Conservation (phyloP, 1,140 invertebrate species). For the Magallana gigas region DNA sequence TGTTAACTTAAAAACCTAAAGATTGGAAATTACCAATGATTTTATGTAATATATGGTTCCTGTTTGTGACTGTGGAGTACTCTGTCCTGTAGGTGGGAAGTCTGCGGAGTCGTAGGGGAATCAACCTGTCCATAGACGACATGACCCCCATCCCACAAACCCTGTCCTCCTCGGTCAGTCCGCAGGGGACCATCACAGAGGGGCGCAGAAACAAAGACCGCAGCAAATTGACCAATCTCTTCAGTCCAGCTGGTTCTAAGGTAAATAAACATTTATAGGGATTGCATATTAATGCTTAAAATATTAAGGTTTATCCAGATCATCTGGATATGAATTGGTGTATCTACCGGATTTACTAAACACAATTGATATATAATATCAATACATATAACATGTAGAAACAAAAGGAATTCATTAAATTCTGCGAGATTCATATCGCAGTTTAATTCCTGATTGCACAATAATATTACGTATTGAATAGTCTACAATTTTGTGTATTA, state of each 20-base stretch:
- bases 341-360: no score
- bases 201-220: slow-evolving; percentile 64
- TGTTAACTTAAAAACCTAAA: no score
- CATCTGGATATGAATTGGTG: no score
- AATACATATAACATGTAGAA: no score
- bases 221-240: slow-evolving; percentile 70
- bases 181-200: slow-evolving; percentile 70
- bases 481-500: no score
- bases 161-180: slow-evolving; percentile 63
- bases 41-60: not conserved
- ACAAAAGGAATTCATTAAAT: no score
- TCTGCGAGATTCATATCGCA: no score
- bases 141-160: slow-evolving; percentile 60
- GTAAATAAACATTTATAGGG: slow-evolving; percentile 52
- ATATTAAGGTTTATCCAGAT: no score
- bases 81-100: slow-evolving; percentile 59
- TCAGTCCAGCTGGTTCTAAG: slow-evolving; percentile 67
- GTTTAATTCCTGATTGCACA: no score
- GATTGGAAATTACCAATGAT: no score
- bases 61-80: not conserved
- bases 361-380: no score
- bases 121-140: slow-evolving; percentile 72
- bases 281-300: not conserved
- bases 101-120: slow-evolving; percentile 64
- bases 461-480: no score